Evolutionary conservation across 2,888 invertebrate species (phyloP).

Genomic region (Chrysolina haemoptera): DNA sequence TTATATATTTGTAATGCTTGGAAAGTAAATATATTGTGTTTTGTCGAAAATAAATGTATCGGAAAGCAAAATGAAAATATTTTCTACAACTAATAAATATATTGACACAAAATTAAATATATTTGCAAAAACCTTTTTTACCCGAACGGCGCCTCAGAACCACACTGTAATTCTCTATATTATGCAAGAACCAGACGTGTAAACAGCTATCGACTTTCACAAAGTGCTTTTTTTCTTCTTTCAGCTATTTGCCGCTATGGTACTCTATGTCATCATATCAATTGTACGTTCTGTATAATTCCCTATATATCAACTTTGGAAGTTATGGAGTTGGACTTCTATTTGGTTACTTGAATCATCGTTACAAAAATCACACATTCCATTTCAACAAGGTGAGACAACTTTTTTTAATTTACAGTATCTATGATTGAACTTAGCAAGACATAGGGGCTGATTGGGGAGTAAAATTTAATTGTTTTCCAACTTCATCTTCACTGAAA

Average conservation of each 20-base stretch:
- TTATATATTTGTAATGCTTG: too few species aligned
- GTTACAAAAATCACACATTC: conserved; percentile 1
- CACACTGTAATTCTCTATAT: too few species aligned
- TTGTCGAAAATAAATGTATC: too few species aligned
- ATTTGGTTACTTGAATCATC: conserved; percentile 25
- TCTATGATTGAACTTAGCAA: not conserved
- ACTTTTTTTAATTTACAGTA: not conserved
- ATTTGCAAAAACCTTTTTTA: too few species aligned
- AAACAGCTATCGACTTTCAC: not conserved
- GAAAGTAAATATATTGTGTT: too few species aligned
- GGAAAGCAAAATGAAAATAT: too few species aligned
- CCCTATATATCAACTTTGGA: conserved; percentile 17
- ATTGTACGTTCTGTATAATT: conserved; percentile 27
- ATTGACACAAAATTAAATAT: too few species aligned
- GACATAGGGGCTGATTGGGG: not conserved
- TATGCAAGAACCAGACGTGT: too few species aligned
- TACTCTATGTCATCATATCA: conserved; percentile 5
- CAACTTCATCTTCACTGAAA: too few species aligned
- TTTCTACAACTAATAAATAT: too few species aligned
- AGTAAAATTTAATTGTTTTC: not conserved
- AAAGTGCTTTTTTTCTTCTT: conserved; percentile 1
- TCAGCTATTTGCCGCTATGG: not conserved
- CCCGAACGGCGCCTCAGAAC: too few species aligned
- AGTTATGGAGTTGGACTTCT: conserved; percentile 30
- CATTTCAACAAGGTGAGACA: not conserved